A percentile compares a stretch with the other conserved stretches of the same genome.
Evolutionary conservation across 1,140 invertebrate species (phyloP).

Genomic region (Temnothorax curvispinosus): DNA sequence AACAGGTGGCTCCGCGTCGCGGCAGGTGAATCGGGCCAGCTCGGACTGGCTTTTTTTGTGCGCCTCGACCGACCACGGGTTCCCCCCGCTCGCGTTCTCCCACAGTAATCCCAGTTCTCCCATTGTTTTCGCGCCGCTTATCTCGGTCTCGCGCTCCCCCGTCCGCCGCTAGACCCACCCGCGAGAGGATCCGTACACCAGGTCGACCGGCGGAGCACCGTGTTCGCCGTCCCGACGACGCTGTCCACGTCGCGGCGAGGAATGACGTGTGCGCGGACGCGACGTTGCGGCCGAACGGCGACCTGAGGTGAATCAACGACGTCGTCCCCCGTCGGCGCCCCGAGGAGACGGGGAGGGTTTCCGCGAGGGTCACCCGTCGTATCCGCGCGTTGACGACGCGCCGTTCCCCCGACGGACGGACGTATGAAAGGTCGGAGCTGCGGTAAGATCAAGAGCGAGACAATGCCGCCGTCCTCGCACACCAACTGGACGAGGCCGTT

Average conservation of each 20-base stretch:
- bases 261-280: constrained; percentile 28
- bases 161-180: too few species aligned
- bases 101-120: neutral
- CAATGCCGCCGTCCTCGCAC: constrained; percentile 82
- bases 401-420: neutral
- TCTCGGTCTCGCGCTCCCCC: constrained; percentile 2
- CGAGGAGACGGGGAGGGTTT: neutral
- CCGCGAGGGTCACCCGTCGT: neutral
- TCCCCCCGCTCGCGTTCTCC: neutral
- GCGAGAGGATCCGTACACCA: neutral
- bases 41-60: constrained; percentile 52
- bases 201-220: neutral
- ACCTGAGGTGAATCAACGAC: neutral
- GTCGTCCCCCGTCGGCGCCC: neutral
- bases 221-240: neutral
- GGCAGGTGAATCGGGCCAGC: constrained; percentile 77
- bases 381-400: neutral
- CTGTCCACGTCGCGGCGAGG: neutral
- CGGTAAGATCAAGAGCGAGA: constrained; percentile 71
- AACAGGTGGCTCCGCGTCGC: constrained; percentile 80
- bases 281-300: neutral
- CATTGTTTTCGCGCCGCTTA: constrained; percentile 62
- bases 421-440: constrained; percentile 71
- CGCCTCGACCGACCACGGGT: constrained; percentile 10
- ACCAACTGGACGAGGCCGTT: constrained; percentile 83